Conservation (phyloP, 2,797 vertebrate species). For the Syngnathus acus region DNA sequence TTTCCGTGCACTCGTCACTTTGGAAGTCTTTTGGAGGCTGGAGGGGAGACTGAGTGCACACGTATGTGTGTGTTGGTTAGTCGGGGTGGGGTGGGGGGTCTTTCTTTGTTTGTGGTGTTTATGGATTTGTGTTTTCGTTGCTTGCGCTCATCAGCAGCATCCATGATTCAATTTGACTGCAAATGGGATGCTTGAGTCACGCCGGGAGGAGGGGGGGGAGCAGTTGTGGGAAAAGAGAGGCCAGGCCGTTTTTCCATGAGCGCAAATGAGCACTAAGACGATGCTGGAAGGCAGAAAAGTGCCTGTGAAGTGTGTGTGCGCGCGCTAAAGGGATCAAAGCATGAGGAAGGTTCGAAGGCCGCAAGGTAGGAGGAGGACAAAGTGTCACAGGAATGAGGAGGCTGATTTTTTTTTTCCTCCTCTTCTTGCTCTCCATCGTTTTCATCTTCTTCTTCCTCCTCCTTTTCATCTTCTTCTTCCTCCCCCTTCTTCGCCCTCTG, state of each 20-base stretch:
- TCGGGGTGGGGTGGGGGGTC: neutral
- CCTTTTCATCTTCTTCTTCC: neutral
- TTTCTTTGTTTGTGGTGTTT: neutral
- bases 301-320: neutral
- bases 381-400: conserved; percentile 7
- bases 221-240: neutral
- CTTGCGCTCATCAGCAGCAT: neutral
- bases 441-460: neutral
- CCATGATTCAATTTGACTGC: neutral
- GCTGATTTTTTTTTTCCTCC: conserved; percentile 44
- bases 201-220: neutral
- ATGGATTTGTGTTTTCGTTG: neutral
- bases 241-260: too few species aligned
- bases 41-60: neutral
- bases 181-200: neutral
- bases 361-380: conserved; percentile 2
- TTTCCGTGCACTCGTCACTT: conserved; percentile 39
- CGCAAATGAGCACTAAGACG: too few species aligned
- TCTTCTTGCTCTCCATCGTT: conserved; percentile 25
- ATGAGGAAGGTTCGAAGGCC: neutral
- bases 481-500: neutral
- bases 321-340: neutral
- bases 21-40: neutral
- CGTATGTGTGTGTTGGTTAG: neutral
- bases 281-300: neutral